These are phyloP conservation scores for Ceratosolen fusciceps DNA, from an alignment of 1,140 invertebrate genomes.

Conservation along the genomic window DNA sequence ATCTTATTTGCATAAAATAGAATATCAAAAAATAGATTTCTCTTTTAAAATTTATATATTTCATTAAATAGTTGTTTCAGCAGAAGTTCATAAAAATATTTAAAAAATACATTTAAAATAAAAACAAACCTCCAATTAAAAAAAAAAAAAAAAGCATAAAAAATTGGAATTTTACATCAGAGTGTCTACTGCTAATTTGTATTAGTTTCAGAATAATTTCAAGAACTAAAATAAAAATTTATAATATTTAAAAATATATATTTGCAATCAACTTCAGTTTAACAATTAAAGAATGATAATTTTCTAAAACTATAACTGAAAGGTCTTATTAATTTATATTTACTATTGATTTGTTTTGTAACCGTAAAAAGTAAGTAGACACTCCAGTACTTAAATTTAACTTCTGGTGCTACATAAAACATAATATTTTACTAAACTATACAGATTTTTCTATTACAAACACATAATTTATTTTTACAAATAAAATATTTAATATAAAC, in stretches of 20 bases:
- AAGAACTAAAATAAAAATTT: background rate
- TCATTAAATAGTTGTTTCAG: constrained; percentile 15
- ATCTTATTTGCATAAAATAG: background rate
- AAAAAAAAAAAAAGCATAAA: background rate
- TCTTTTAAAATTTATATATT: constrained; percentile 5
- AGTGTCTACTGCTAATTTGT: background rate
- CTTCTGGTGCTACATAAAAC: constrained; percentile 22
- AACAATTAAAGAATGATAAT: no score
- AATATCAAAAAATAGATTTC: background rate
- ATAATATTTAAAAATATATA: background rate
- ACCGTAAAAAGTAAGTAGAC: constrained; percentile 1
- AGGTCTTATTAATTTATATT: no score
- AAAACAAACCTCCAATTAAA: background rate
- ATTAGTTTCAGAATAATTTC: background rate
- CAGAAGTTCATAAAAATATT: constrained; percentile 6
- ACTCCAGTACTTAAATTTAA: constrained; percentile 14
- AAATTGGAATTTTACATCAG: background rate
- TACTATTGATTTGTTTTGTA: no score
- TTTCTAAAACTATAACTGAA: no score
- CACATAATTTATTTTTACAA: constrained; percentile 17
- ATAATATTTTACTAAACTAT: constrained; percentile 20
- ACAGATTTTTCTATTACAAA: constrained; percentile 18
- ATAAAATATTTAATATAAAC: constrained; percentile 32
- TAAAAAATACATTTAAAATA: background rate
- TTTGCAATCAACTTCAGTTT: background rate